Evolutionary conservation across 2,113 vertebrate genomes (phyloP).

Genomic region (Macrotis lagotis): DNA sequence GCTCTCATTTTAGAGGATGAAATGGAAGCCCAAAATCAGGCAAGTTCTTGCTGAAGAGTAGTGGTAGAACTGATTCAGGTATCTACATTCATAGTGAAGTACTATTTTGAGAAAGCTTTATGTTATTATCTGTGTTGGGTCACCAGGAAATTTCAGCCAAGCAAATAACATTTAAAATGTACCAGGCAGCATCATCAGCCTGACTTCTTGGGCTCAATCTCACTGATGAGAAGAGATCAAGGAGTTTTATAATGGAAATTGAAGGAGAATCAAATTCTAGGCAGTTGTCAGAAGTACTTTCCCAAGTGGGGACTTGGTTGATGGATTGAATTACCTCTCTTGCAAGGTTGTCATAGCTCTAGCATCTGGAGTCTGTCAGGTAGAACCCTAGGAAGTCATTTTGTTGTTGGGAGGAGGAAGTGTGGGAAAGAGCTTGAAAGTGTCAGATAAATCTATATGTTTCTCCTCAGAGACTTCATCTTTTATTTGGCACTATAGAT

Average conservation of each 20-base stretch:
- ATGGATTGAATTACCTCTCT: slow-evolving; percentile 34
- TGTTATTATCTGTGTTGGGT: neutral
- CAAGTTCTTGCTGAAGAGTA: neutral
- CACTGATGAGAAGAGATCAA: slow-evolving; percentile 39
- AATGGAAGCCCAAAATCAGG: neutral
- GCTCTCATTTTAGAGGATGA: neutral
- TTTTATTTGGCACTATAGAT: neutral
- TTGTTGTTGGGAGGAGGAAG: neutral
- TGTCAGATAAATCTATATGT: neutral
- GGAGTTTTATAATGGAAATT: slow-evolving; percentile 69
- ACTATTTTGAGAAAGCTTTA: neutral
- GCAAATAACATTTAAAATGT: slow-evolving; percentile 39
- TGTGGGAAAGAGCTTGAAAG: neutral
- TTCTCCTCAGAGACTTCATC: neutral
- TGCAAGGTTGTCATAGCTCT: slow-evolving; percentile 29
- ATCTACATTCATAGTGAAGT: neutral
- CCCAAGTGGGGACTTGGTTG: slow-evolving; percentile 34
- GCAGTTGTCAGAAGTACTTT: slow-evolving; percentile 71
- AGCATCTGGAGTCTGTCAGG: neutral
- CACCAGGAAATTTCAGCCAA: slow-evolving; percentile 55
- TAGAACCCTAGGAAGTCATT: neutral
- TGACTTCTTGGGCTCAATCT: slow-evolving; percentile 51
- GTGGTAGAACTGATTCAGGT: neutral
- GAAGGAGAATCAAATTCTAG: slow-evolving; percentile 58
- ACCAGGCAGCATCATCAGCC: slow-evolving; percentile 47